phyloP scores from a whole-genome alignment of 2,113 vertebrate genomes.

The Dicaeum eximium region DNA sequence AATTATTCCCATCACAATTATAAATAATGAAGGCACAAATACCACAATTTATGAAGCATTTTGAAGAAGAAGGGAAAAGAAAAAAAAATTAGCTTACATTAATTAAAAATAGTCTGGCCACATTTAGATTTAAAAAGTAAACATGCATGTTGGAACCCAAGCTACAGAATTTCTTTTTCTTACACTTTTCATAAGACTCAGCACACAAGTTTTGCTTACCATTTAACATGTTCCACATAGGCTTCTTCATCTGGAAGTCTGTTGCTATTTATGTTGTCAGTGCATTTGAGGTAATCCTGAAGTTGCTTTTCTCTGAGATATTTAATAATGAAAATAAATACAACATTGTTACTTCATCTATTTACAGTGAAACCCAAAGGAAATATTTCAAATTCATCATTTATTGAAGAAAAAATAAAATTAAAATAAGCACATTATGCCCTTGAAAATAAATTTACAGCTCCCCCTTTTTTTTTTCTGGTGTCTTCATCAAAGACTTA shows the following conservation, averaged over 20 bases:
- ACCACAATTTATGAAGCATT: background rate
- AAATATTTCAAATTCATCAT: conserved; percentile 69
- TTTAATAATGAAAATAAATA: conserved; percentile 38
- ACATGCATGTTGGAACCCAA: conserved; percentile 7
- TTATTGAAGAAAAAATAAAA: conserved; percentile 33
- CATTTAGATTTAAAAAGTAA: background rate
- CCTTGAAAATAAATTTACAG: conserved; percentile 66
- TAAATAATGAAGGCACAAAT: background rate
- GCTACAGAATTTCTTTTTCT: background rate
- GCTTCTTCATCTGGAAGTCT: conserved; percentile 35
- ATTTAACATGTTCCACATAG: conserved; percentile 24
- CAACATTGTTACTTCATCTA: conserved; percentile 68
- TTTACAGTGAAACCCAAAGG: conserved; percentile 68
- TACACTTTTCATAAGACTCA: conserved; percentile 10
- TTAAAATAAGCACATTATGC: background rate
- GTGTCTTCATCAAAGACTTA: conserved; percentile 62
- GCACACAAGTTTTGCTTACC: background rate
- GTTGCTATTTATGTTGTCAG: conserved; percentile 48
- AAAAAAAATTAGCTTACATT: background rate
- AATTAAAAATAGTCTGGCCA: background rate
- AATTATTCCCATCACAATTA: background rate
- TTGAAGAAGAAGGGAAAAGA: fast-evolving
- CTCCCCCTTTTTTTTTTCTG: conserved; percentile 44
- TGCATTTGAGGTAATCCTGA: conserved; percentile 55
- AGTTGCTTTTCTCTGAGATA: conserved; percentile 37